Evolutionary conservation across 2,113 vertebrate genomes (phyloP), one percentile per base, ranked within the genome.

Genomic region (Ptyas mucosa): DNA sequence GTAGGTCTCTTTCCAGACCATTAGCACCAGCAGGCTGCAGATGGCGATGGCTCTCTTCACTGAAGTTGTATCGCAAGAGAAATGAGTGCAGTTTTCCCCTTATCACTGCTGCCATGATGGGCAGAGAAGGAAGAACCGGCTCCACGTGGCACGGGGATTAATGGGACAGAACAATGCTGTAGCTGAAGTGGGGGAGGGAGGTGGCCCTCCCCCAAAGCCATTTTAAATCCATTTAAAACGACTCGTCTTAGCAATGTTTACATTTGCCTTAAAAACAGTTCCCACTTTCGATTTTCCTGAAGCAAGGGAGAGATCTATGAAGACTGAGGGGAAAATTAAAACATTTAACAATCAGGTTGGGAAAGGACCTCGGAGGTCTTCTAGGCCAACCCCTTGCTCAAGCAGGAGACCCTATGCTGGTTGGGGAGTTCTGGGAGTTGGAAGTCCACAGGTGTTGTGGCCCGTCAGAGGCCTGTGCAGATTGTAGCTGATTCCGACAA

Each of bases 121-220:
- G 51, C 12, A 55, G 58, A 85, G 29, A 93, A 91, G 58, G 52
- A 87, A 87, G 51, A 87, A 10, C 20, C 26, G 3, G 85, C 88
- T 88, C 89, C 89, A 88, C 52, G 11, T 26, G 89, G 89, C 26
- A 34, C 85, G 15, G 49, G 57, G 64, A 64, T 90, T 90, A 91
- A 93, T 93, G 85, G 85, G 39, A 88, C 85, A 91, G 89, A 88
- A 91, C 85, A 57, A 81, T 34, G 64, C 64, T 69, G 29, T 69
- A 87, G 85, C 34, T 12, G n/a, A 89, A 15, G 46, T 43, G 34
- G 34, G 24, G 34, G 53, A 10, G 11, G 20, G 11, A 24, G 24
- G 24, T 26, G 15, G 18, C 9, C 43, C 46, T 85, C 9, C 8
- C 23, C 89, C 5, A 29, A 91, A 88, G 51, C 51, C 85, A 57